Evolutionary conservation across 2,113 vertebrate genomes (phyloP).

Genomic region (Crotalus helleri): DNA sequence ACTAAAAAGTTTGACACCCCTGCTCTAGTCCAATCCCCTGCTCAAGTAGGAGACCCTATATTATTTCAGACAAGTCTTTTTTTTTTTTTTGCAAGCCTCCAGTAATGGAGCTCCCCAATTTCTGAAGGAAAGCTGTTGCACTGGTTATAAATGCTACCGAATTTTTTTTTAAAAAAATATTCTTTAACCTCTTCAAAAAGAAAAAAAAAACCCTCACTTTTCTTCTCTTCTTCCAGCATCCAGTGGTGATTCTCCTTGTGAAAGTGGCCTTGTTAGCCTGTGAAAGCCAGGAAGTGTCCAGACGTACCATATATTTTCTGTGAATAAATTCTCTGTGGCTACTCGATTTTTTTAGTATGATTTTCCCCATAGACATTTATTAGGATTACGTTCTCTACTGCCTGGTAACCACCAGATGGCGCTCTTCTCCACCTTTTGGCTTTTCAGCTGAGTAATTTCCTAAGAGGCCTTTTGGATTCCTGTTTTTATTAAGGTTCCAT

Average conservation of each 20-base stretch:
- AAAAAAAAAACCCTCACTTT: neutral
- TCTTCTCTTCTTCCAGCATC: neutral
- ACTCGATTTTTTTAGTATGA: neutral
- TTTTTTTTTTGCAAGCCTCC: neutral
- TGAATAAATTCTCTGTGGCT: neutral
- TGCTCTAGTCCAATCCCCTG: neutral
- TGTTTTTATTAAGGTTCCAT: neutral
- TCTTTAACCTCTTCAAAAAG: neutral
- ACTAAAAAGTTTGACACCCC: too few relatives aligned
- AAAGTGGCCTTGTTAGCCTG: neutral
- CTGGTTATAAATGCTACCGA: too few relatives aligned
- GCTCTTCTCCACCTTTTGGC: constrained; percentile 36
- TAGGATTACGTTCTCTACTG: neutral
- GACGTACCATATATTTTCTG: neutral
- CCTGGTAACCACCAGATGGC: constrained; percentile 66
- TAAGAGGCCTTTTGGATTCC: neutral
- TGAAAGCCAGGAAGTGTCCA: neutral
- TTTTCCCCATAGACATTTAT: neutral
- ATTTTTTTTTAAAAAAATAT: neutral
- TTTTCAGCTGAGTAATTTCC: neutral
- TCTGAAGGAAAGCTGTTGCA: neutral
- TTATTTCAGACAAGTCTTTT: neutral
- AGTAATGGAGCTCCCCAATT: neutral
- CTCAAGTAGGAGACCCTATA: neutral
- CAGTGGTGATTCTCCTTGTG: neutral